phyloP scores from a whole-genome alignment of 2,797 vertebrate species.

The Sarcophilus harrisii region DNA sequence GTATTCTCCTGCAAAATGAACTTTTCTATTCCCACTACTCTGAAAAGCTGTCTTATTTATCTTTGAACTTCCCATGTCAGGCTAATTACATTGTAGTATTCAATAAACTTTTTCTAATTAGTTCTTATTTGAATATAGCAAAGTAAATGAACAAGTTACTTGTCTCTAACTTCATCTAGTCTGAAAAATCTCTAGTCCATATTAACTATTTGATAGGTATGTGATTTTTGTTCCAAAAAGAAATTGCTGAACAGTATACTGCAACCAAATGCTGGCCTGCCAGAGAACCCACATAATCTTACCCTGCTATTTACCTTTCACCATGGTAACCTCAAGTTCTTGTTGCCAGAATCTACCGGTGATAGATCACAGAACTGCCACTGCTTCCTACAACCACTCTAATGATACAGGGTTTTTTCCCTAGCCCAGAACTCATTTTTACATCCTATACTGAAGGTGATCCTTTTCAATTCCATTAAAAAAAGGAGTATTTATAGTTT shows the following conservation, averaged over 20 bases:
- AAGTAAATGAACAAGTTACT: conserved; percentile 36
- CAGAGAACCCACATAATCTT: background rate
- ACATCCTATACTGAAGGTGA: background rate
- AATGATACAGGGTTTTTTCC: background rate
- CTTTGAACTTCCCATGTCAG: background rate
- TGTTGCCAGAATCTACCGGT: background rate
- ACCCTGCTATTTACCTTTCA: background rate
- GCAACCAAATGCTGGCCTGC: background rate
- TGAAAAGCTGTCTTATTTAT: background rate
- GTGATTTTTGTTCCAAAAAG: background rate
- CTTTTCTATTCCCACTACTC: background rate
- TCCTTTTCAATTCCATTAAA: background rate
- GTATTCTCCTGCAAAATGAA: background rate
- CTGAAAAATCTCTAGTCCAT: conserved; percentile 9
- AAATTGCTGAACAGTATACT: background rate
- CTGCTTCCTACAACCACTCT: background rate
- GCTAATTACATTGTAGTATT: conserved; percentile 15
- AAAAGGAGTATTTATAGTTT: background rate
- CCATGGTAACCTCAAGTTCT: background rate
- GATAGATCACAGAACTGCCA: background rate
- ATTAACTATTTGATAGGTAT: background rate
- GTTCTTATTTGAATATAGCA: conserved; percentile 11
- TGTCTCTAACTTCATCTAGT: conserved; percentile 26
- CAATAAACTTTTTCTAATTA: conserved; percentile 49
- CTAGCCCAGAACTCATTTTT: background rate